Evolutionary conservation across 2,888 invertebrate species (phyloP), one percentile per base, ranked within the genome.

Genomic region (Harmothoe impar): DNA sequence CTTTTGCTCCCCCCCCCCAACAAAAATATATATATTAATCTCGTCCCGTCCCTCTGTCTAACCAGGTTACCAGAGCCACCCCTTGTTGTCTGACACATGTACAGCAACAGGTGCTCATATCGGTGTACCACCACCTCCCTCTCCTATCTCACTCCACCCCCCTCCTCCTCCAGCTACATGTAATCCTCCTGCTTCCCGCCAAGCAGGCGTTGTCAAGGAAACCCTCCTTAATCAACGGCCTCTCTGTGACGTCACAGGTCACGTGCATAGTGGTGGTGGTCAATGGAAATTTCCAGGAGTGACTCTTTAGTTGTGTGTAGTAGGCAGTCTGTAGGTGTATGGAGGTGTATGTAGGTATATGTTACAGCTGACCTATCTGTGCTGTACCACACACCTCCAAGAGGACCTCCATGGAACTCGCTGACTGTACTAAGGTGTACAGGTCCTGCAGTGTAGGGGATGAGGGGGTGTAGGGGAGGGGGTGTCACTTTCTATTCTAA

Each of bases 261-360:
- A 81, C 81, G 43, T 81, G 81, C 0, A 35, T 3, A 35, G 35
- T 25, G 5, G 29, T 25, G 0, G 25, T 43, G 43, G 81, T 81
- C 81, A 81, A 81, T 81, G 81, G 81, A 81, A 81, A 81, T 81
- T 81, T 81, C 81, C 81, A 81, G 81, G 81, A 81, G 17, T 35
- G 23, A 23, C 43, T 43, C 43, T 43, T 31, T 33, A 43, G 72
- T 29, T n/a, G 62, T 3, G 62, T n/a, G 62, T 20, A n/a, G 62
- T 20, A 20, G 62, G 7, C 3, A n/a, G 20, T 15, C 7, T n/a
- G 62, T 20, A 62, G 62, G 20, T 62, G 20, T n/a, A 62, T 20
- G 43, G 3, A 43, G 43, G 43, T 43, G n/a, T n/a, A n/a, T n/a
- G n/a, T n/a, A n/a, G n/a, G n/a, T n/a, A n/a, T n/a, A n/a, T n/a